Percentiles rank a stretch among this genome's conserved stretches.
These are phyloP conservation scores for Penelope pileata DNA, from an alignment of 2,113 vertebrate genomes.

Conservation along the genomic window DNA sequence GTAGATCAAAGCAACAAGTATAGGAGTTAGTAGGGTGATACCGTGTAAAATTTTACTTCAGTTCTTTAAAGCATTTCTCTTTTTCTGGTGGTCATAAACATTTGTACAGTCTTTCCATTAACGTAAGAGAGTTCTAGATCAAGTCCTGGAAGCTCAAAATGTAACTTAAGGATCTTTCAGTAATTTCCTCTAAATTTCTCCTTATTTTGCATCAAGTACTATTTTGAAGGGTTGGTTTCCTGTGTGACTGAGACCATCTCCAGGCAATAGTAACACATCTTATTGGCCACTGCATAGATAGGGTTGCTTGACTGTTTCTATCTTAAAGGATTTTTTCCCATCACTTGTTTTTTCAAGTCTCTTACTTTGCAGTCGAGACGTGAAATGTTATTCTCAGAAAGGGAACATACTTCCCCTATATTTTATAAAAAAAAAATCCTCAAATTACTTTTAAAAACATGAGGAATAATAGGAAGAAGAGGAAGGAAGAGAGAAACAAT, in stretches of 20 bases:
- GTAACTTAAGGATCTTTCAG: not conserved
- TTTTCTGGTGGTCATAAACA: not conserved
- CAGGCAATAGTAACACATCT: not conserved
- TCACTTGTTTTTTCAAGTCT: not conserved
- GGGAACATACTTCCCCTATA: not conserved
- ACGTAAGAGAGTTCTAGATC: not conserved
- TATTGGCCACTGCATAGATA: not conserved
- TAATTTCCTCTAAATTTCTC: not conserved
- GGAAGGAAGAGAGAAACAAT: not conserved
- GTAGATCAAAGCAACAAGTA: conserved; percentile 28
- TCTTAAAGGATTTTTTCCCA: not conserved
- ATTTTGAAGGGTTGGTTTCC: not conserved
- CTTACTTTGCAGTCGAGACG: not conserved
- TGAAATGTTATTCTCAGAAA: not conserved
- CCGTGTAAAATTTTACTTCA: not conserved
- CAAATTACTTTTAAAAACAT: not conserved
- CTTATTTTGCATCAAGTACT: not conserved
- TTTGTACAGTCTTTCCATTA: not conserved
- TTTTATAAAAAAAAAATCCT: not conserved
- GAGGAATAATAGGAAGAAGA: not conserved
- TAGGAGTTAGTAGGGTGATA: not conserved
- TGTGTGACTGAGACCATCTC: not conserved
- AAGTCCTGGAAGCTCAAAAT: not conserved
- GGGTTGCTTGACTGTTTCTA: not conserved
- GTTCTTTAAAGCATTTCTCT: not conserved